phyloP scores from a whole-genome alignment of 2,888 invertebrate species.

The Clusia tigrina region DNA sequence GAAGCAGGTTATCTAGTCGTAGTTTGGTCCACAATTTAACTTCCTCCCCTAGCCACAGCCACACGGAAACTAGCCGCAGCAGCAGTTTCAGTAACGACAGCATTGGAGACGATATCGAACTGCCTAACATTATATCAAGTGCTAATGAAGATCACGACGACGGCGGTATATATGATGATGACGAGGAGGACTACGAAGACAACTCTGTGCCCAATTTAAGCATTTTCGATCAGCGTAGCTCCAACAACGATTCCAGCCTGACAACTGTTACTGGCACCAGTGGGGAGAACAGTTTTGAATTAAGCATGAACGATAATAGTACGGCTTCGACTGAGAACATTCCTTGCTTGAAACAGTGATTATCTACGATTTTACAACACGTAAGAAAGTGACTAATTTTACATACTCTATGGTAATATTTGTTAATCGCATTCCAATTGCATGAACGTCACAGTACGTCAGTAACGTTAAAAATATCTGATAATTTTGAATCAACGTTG shows the following conservation, averaged over 20 bases:
- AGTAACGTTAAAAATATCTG: not conserved
- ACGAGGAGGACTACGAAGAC: conserved; percentile 39
- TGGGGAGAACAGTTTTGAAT: conserved; percentile 61
- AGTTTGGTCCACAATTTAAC: conserved; percentile 13
- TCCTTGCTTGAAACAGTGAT: conserved; percentile 50
- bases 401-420: not conserved
- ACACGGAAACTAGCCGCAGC: conserved; percentile 26
- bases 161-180: conserved; percentile 32
- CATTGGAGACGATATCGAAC: conserved; percentile 27
- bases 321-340: conserved; percentile 52
- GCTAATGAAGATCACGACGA: conserved; percentile 40
- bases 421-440: not conserved
- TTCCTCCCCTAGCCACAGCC: not conserved
- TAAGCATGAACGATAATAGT: conserved; percentile 55
- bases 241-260: conserved; percentile 61
- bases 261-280: conserved; percentile 63
- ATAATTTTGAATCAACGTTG: too few species aligned
- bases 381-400: not conserved
- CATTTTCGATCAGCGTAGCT: conserved; percentile 55
- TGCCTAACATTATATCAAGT: too few species aligned
- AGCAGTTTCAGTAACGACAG: not conserved
- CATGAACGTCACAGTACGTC: not conserved
- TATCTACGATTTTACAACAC: too few species aligned
- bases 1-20: not conserved
- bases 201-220: conserved; percentile 56